Evolutionary conservation across 2,113 vertebrate genomes (phyloP).

Genomic region (Ammodramus savannarum): DNA sequence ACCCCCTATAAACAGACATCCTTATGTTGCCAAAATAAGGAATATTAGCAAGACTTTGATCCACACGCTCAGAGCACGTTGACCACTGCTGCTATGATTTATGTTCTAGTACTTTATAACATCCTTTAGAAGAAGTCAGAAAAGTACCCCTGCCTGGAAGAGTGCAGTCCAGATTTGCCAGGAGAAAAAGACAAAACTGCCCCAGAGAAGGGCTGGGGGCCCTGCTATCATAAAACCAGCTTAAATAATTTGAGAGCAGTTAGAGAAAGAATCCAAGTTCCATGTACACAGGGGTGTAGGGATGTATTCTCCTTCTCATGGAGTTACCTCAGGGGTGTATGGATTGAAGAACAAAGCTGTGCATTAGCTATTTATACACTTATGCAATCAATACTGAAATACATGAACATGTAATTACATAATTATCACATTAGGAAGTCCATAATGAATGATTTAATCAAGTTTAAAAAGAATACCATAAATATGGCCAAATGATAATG

Average conservation of each 20-base stretch:
- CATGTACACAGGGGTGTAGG: not conserved
- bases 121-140: slow-evolving; percentile 26
- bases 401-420: not conserved
- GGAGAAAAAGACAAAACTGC: not conserved
- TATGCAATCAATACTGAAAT: slow-evolving; percentile 10
- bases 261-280: not conserved
- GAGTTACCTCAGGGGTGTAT: not conserved
- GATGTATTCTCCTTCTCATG: not conserved
- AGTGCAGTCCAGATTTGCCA: not conserved
- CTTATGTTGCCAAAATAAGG: not conserved
- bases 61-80: slow-evolving; percentile 16
- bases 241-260: slow-evolving; percentile 46
- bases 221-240: not conserved
- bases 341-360: slow-evolving; percentile 9
- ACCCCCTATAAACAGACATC: accelerated
- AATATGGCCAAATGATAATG: not conserved
- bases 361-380: slow-evolving; percentile 13
- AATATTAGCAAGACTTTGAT: not conserved
- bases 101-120: slow-evolving; percentile 36
- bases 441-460: not conserved
- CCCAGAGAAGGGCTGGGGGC: slow-evolving; percentile 11
- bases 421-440: slow-evolving; percentile 2
- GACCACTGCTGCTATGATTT: slow-evolving; percentile 37
- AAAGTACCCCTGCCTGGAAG: slow-evolving; percentile 15
- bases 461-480: not conserved